phyloP scores from a whole-genome alignment of 2,888 invertebrate genomes.

The Rhyacophila evoluta region DNA sequence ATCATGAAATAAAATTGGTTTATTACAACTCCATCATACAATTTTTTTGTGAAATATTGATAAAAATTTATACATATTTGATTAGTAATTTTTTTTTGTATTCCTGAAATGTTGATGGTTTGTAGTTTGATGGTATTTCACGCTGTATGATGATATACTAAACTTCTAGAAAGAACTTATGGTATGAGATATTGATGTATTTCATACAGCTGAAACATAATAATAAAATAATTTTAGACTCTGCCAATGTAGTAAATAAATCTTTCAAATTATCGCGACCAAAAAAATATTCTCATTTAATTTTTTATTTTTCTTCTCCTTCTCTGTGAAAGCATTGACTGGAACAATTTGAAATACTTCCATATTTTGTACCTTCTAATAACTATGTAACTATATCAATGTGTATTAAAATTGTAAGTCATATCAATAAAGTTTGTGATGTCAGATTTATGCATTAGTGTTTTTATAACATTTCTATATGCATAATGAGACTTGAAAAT shows the following conservation, averaged over 20 bases:
- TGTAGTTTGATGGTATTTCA: too few species aligned
- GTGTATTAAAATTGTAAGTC: background rate
- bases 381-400: background rate
- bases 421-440: slow-evolving; percentile 8
- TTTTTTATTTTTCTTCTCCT: background rate
- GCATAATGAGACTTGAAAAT: background rate
- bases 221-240: background rate
- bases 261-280: background rate
- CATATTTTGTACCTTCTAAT: slow-evolving; percentile 32
- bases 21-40: too few species aligned
- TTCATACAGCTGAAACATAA: too few species aligned
- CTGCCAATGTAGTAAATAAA: background rate
- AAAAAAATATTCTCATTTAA: background rate
- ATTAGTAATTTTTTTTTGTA: too few species aligned
- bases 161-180: too few species aligned
- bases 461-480: slow-evolving; percentile 22
- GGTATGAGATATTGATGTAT: too few species aligned
- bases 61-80: too few species aligned
- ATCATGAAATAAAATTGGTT: too few species aligned
- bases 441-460: background rate
- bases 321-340: background rate
- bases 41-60: too few species aligned
- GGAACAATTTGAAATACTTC: slow-evolving; percentile 13
- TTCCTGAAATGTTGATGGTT: too few species aligned
- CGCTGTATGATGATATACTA: too few species aligned